Conservation (phyloP, 2,888 invertebrate genomes). For the Machimus atricapillus region DNA sequence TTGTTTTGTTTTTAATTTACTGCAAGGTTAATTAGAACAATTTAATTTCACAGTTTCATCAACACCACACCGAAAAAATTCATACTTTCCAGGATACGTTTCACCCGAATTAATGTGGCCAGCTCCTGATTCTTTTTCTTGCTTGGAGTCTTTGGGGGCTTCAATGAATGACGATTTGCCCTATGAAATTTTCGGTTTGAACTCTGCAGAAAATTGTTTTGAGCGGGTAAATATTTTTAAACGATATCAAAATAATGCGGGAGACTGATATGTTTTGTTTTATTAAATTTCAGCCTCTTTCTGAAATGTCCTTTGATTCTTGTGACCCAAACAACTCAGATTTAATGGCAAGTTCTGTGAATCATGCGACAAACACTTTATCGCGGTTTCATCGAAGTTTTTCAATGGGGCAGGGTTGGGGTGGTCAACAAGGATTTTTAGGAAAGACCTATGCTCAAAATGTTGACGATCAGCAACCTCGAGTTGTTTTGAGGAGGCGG, state of each 20-base stretch:
- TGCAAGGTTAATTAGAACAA: not conserved
- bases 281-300: conserved; percentile 56
- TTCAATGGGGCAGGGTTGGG: conserved; percentile 79
- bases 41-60: conserved; percentile 47
- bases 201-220: conserved; percentile 57
- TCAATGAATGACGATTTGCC: conserved; percentile 59
- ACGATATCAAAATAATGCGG: no score
- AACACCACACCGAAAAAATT: conserved; percentile 58
- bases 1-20: not conserved
- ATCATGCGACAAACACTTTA: conserved; percentile 52
- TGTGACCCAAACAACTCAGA: conserved; percentile 60
- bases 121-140: conserved; percentile 61
- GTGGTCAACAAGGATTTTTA: conserved; percentile 13
- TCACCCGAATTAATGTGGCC: conserved; percentile 61
- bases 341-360: conserved; percentile 54
- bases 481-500: conserved; percentile 67
- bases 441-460: conserved; percentile 35
- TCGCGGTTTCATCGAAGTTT: conserved; percentile 80
- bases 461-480: conserved; percentile 50
- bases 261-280: not conserved
- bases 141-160: conserved; percentile 59
- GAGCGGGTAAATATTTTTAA: conserved; percentile 54
- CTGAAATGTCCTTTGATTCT: conserved; percentile 62
- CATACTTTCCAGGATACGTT: conserved; percentile 53
- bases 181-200: conserved; percentile 61